phyloP scores from a whole-genome alignment of 2,797 vertebrate genomes.

The Acanthiza pusilla region DNA sequence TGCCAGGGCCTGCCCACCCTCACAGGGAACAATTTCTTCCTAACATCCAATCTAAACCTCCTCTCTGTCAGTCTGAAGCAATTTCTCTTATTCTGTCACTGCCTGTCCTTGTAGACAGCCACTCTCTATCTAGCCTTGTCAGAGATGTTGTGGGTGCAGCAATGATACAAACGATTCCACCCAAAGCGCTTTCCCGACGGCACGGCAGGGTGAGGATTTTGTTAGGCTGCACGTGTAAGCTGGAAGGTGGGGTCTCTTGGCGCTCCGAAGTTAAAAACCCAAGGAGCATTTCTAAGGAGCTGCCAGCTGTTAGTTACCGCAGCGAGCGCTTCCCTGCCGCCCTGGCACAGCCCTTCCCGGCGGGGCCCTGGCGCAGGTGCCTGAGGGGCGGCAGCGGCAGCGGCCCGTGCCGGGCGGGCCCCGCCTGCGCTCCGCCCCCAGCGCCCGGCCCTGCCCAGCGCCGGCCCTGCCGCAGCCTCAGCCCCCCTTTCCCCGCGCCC shows the following conservation, averaged over 20 bases:
- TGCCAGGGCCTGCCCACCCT: accelerated
- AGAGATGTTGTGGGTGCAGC: neutral
- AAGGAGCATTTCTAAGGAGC: accelerated
- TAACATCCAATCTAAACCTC: neutral
- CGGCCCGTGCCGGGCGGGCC: neutral
- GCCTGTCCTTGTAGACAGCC: neutral
- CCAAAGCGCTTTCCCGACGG: accelerated
- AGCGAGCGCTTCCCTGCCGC: accelerated
- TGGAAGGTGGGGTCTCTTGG: accelerated
- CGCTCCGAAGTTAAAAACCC: neutral
- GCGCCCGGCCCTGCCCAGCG: neutral
- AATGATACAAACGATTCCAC: accelerated
- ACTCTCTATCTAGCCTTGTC: neutral
- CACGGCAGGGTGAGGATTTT: accelerated
- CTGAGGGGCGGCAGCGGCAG: neutral
- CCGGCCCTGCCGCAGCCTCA: neutral
- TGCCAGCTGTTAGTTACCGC: accelerated
- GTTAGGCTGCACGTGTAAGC: accelerated
- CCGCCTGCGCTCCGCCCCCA: neutral
- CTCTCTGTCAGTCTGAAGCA: neutral
- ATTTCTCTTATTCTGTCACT: neutral
- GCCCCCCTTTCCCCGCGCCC: accelerated
- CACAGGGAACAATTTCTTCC: neutral
- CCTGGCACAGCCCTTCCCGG: too few relatives aligned
- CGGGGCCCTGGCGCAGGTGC: neutral